Evolutionary conservation across 2,797 vertebrate species (phyloP).

Genomic region (Coregonus suidteri): DNA sequence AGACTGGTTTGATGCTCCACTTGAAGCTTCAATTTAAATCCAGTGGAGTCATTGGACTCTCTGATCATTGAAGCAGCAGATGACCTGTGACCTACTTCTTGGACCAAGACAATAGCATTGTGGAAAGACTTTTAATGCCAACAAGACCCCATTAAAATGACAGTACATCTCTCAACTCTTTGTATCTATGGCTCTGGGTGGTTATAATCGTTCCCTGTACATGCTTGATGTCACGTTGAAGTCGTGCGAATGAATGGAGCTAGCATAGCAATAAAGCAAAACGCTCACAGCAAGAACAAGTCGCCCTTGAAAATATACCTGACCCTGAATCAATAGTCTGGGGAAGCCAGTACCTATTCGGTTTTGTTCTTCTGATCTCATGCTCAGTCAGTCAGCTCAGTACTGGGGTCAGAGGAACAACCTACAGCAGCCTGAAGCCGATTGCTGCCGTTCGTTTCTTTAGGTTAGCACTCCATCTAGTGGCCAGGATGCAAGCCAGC

Average conservation of each 20-base stretch:
- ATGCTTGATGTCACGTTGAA: background rate
- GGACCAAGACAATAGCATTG: conserved; percentile 36
- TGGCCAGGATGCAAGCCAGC: conserved; percentile 43
- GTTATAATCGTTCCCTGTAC: background rate
- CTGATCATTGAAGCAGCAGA: conserved; percentile 47
- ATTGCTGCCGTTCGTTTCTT: conserved; percentile 29
- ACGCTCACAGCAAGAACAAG: background rate
- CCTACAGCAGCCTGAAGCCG: background rate
- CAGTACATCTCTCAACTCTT: background rate
- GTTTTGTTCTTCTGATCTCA: background rate
- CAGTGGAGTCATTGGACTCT: conserved; percentile 45
- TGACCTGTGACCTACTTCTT: conserved; percentile 52
- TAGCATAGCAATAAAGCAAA: background rate
- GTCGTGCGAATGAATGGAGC: background rate
- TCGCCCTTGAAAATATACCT: background rate
- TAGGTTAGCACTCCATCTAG: conserved; percentile 65
- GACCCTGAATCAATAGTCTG: background rate
- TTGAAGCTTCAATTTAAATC: conserved; percentile 65
- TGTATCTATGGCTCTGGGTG: background rate
- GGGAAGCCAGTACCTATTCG: background rate
- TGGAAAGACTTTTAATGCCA: conserved; percentile 42
- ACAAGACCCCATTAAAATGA: background rate
- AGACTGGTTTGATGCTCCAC: conserved; percentile 65
- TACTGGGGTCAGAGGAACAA: background rate
- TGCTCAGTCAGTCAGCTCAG: background rate